Conservation (phyloP, 2,797 vertebrate genomes). For the Balearica regulorum region DNA sequence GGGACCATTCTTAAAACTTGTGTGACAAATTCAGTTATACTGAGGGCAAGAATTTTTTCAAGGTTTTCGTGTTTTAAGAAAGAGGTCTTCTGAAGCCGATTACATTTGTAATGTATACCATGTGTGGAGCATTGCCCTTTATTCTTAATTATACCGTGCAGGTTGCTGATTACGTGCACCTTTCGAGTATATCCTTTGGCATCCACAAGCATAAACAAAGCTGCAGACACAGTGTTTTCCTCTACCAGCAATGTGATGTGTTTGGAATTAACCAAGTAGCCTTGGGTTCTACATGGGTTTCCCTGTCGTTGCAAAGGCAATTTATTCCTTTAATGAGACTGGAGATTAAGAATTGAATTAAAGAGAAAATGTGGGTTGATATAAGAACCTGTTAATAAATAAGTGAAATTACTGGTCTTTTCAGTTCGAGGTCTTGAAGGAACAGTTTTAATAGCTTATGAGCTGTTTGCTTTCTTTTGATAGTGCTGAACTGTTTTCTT, state of each 20-base stretch:
- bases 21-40: neutral
- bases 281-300: conserved; percentile 20
- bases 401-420: neutral
- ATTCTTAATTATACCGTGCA: conserved; percentile 45
- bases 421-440: neutral
- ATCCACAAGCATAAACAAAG: conserved; percentile 61
- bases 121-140: neutral
- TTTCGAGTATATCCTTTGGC: conserved; percentile 43
- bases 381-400: neutral
- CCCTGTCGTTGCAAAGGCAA: neutral
- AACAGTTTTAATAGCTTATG: neutral
- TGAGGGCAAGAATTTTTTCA: neutral
- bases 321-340: neutral
- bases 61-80: neutral
- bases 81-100: neutral
- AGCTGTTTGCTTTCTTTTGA: conserved; percentile 1
- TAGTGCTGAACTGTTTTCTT: neutral
- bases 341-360: neutral
- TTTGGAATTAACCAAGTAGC: conserved; percentile 46
- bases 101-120: neutral
- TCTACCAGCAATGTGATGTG: neutral
- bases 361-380: neutral
- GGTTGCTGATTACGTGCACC: neutral
- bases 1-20: neutral
- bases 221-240: conserved; percentile 43